Base-by-base conservation (phyloP, 1,140 invertebrate species). In the Hylyphantes graminicola region DNA sequence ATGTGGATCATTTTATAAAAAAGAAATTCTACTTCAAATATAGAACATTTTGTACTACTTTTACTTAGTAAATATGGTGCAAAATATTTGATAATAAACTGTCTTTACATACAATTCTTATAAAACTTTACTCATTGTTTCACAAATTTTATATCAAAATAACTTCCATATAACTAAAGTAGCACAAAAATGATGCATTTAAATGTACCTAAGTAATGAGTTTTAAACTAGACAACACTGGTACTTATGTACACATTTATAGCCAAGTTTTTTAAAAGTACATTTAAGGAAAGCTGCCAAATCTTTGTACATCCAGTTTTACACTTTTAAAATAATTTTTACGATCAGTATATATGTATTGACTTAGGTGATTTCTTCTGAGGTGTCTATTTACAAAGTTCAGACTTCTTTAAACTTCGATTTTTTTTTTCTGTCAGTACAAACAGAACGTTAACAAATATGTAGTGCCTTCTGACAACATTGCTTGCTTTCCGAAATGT, bases 321-420 rank as follows among this genome's bases (percentile, higher is more conserved):
- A 80, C 67, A 80, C 51, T 70, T 80, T 80, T 80, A 59, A 35
- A 65, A 80, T 70, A 57, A 78, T 64, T 80, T 78, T 48, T 50
- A 67, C 54, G 21, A 51, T 54, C 63, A 55, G 13, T 35, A 53
- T 74, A 74, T 74, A 19, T 35, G 35, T 35, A 67, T 17, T 67
- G 13, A 21, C 15, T 67, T 21, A 17, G 21, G 21, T 12, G 11
- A 67, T 67, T 67, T 63, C 13, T 57, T 35, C 53, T 55, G 15
- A 80, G 77, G 77, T 80, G 77, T 70, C 65, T 80, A 70, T 80
- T 80, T 80, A 68, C 77, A 48, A n/a, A 50, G 48, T 80, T 70
- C 2, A 67, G 54, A 15, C 7, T 67, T 54, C 54, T 67, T 63
- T 73, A 51, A 63, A 13, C 15, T 78, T 35, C 70, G 61, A 19